phyloP scores from a whole-genome alignment of 2,113 vertebrate species.

The Vicugna pacos region DNA sequence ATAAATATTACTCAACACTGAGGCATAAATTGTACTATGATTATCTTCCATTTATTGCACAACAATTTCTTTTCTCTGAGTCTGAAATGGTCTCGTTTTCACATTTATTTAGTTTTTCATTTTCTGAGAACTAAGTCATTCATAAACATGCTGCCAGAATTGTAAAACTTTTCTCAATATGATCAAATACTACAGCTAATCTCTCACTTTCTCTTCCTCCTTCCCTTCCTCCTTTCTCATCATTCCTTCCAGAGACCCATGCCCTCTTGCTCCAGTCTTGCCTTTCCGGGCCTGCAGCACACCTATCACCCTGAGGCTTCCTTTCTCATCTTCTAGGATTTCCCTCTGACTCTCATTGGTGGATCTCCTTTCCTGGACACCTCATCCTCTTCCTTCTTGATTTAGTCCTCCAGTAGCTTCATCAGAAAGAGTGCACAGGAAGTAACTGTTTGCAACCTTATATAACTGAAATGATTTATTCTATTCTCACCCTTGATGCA shows the following conservation, averaged over 20 bases:
- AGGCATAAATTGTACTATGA: background rate
- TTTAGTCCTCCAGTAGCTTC: background rate
- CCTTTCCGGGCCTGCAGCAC: background rate
- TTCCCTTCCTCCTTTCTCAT: background rate
- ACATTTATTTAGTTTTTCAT: constrained; percentile 11
- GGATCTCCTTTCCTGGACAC: background rate
- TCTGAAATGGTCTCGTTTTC: background rate
- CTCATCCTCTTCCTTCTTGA: background rate
- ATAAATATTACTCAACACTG: background rate
- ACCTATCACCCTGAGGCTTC: background rate
- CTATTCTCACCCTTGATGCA: background rate
- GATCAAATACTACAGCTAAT: background rate
- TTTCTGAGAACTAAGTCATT: background rate
- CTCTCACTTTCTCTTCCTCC: background rate
- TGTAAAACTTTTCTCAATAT: background rate
- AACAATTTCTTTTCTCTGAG: constrained; percentile 3
- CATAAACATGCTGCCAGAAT: background rate
- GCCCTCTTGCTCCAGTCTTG: background rate
- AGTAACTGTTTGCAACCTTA: background rate
- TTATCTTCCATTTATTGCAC: background rate
- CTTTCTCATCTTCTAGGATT: background rate
- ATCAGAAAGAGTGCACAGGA: background rate
- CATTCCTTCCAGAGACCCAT: background rate
- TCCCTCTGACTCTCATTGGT: too few relatives aligned
- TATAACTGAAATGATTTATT: background rate